Conservation (phyloP, 2,113 vertebrate species). For the Tupaia chinensis region DNA sequence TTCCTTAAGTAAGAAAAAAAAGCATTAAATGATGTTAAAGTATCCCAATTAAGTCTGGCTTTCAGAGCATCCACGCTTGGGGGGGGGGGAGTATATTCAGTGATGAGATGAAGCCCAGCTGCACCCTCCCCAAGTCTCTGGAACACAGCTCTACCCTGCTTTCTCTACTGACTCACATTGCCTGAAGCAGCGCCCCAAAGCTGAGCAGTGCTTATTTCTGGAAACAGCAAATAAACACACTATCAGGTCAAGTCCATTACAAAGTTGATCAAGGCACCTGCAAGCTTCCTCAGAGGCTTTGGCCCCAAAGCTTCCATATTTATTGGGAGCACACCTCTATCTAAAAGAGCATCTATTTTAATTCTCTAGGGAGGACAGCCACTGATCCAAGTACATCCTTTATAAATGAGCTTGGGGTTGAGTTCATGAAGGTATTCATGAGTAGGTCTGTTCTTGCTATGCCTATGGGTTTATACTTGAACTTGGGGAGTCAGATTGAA, state of each 20-base stretch:
- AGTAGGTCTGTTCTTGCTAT: constrained; percentile 2
- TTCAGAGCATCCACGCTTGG: constrained; percentile 83
- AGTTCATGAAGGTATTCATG: constrained; percentile 53
- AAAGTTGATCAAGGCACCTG: constrained; percentile 73
- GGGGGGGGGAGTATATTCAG: constrained; percentile 78
- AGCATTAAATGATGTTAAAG: constrained; percentile 86
- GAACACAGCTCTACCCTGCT: constrained; percentile 71
- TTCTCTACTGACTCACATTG: constrained; percentile 69
- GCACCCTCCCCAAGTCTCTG: constrained; percentile 6
- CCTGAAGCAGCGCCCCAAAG: constrained; percentile 78
- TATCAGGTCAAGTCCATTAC: constrained; percentile 83
- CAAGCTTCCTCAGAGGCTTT: constrained; percentile 76
- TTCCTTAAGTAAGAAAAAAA: constrained; percentile 84
- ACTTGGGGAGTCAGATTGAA: constrained; percentile 61
- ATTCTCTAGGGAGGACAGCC: constrained; percentile 38
- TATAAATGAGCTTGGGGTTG: constrained; percentile 65
- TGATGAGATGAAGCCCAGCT: constrained; percentile 74
- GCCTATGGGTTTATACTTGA: constrained; percentile 54
- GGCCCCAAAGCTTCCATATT: constrained; percentile 50
- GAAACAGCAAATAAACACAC: constrained; percentile 80
- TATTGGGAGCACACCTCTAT: constrained; percentile 52
- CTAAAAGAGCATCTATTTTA: constrained; percentile 56
- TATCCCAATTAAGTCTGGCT: constrained; percentile 83
- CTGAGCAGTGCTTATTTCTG: constrained; percentile 82
- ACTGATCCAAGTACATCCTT: constrained; percentile 62